A percentile compares a stretch with the other conserved stretches of the same genome.
Conservation (phyloP, 2,888 invertebrate genomes). For the Agrotis exclamationis region DNA sequence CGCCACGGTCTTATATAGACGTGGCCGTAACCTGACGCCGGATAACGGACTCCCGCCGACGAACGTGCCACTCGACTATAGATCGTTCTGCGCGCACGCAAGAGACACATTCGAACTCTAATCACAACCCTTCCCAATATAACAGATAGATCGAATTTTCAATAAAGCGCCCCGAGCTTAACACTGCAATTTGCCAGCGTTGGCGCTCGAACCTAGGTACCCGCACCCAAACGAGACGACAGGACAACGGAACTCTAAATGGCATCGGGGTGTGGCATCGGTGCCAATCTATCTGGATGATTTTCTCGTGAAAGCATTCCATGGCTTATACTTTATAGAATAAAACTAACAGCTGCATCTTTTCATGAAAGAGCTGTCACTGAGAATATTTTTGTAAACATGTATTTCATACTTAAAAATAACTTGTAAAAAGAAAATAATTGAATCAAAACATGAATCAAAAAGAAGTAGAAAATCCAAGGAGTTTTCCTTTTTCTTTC, state of each 20-base stretch:
- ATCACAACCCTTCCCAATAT: constrained; percentile 78
- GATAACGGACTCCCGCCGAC: constrained; percentile 87
- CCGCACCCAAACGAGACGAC: constrained; percentile 76
- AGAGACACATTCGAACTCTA: constrained; percentile 72
- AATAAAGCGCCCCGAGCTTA: constrained; percentile 88
- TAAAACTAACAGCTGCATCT: neutral
- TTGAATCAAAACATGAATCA: neutral
- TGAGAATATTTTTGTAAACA: neutral
- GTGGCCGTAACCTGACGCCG: constrained; percentile 91
- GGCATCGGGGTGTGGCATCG: constrained; percentile 68
- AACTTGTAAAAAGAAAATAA: neutral
- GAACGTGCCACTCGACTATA: constrained; percentile 75
- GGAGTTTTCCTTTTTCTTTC: too few relatives aligned
- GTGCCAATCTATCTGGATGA: constrained; percentile 49
- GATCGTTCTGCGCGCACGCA: constrained; percentile 77
- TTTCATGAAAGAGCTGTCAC: neutral
- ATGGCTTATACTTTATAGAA: neutral
- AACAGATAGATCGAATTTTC: constrained; percentile 89
- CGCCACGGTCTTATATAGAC: constrained; percentile 91
- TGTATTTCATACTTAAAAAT: neutral
- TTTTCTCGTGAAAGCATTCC: constrained; percentile 43
- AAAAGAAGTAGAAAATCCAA: neutral
- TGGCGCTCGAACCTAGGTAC: constrained; percentile 77
- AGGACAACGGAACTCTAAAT: constrained; percentile 84
- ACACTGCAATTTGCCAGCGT: constrained; percentile 87